Evolutionary conservation across 2,113 vertebrate genomes (phyloP).

Genomic region (Hemibagrus wyckioides): DNA sequence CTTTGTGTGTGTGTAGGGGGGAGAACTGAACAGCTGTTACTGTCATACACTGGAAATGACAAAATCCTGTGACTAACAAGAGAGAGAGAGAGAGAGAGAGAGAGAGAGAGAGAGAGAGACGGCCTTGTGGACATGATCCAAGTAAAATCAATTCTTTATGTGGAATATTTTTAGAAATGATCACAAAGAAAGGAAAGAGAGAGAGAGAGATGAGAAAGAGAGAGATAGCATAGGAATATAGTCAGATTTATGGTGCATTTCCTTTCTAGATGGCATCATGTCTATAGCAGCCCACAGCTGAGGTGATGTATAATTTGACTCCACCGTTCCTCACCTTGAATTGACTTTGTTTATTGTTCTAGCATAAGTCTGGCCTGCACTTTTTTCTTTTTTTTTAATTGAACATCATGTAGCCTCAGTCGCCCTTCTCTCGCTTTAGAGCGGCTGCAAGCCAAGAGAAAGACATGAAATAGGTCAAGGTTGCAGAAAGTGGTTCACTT

Average conservation of each 20-base stretch:
- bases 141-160: constrained; percentile 43
- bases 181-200: constrained; percentile 12
- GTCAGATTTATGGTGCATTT: constrained; percentile 46
- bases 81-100: neutral
- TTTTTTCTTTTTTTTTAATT: constrained; percentile 68
- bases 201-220: constrained; percentile 4
- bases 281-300: constrained; percentile 12
- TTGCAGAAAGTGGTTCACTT: constrained; percentile 58
- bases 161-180: constrained; percentile 1
- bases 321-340: constrained; percentile 66
- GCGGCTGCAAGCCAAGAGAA: constrained; percentile 56
- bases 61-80: constrained; percentile 46
- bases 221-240: neutral
- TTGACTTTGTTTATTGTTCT: constrained; percentile 71
- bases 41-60: constrained; percentile 30
- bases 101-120: no score
- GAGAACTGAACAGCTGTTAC: neutral
- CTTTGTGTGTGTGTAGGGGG: constrained; percentile 1
- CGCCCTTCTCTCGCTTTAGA: constrained; percentile 55
- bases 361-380: constrained; percentile 63
- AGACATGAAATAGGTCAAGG: constrained; percentile 70
- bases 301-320: constrained; percentile 52
- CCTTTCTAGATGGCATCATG: constrained; percentile 20
- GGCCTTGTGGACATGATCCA: constrained; percentile 26
- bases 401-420: constrained; percentile 63